phyloP scores from a whole-genome alignment of 30 jellyfish, hydroid and myxozoan species.

The Pseudorhiza aurosa region DNA sequence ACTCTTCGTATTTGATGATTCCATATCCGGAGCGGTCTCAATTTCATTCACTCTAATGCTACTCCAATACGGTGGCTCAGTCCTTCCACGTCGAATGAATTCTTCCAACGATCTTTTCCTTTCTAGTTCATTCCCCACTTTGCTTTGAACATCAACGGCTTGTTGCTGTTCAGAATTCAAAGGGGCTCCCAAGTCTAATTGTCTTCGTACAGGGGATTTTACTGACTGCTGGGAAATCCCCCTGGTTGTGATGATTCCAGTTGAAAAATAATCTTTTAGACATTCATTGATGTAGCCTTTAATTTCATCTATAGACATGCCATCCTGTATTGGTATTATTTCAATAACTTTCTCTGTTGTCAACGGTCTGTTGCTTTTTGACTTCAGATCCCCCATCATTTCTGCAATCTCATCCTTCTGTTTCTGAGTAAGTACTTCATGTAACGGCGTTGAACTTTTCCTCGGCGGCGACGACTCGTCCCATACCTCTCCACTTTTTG shows the following conservation, averaged over 20 bases:
- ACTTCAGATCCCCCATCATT: conserved; percentile 17
- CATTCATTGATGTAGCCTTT: conserved; percentile 48
- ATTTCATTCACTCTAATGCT: too few relatives aligned
- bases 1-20: neutral
- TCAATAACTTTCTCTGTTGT: conserved; percentile 43
- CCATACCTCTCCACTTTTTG: neutral
- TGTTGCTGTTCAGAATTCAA: neutral
- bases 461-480: neutral
- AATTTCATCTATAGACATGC: conserved; percentile 29
- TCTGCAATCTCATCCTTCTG: conserved; percentile 23
- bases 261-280: conserved; percentile 35
- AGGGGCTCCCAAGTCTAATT: neutral
- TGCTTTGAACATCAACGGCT: neutral
- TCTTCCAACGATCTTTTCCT: conserved; percentile 25
- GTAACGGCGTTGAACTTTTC: neutral
- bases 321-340: conserved; percentile 36
- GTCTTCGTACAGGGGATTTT: conserved; percentile 7
- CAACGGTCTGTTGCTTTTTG: conserved; percentile 38
- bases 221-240: neutral
- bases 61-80: conserved; percentile 45
- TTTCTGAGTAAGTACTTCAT: neutral
- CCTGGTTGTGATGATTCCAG: conserved; percentile 49
- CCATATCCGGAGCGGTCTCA: too few relatives aligned
- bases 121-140: neutral
- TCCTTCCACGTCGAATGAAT: conserved; percentile 21